Evolutionary conservation across 2,888 invertebrate species (phyloP), one percentile per base, ranked within the genome.

Genomic region (Agrotis segetum): DNA sequence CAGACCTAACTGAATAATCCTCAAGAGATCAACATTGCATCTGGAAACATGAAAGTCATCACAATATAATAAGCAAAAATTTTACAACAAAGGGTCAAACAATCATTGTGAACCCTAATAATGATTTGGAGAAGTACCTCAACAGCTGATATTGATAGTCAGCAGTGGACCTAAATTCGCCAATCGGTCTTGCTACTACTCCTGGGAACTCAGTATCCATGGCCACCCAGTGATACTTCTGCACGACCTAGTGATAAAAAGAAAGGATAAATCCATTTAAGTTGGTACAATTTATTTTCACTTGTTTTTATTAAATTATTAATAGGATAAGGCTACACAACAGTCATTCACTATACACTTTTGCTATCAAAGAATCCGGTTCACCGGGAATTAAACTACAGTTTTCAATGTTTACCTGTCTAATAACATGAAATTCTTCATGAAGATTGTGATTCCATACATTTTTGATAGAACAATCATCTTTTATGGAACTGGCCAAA

Each of bases 131-230:
- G 40, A 61, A 24, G 75, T 87, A 96, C 90, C 98, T 97, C 82
- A 99, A 96, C 82, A 99, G 97, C 92, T 99, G 99, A 94, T 99
- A 99, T 89, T 99, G 98, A 90, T 99, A 99, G 91, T 99, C 99
- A 24, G 98, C 98, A 68, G 98, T 98, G 71, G 98, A 98, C 87
- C 98, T 97, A 90, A 99, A 99, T 95, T 99, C 99, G 62, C 99
- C 99, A 85, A 99, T 98, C 0, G 99, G 99, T 77, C 99, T 97
- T 17, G 99, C 99, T 46, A 99, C 99, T 29, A 99, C 99, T 59
- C 99, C 99, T 6, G 99, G 99, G 95, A 99, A 99, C 94, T 99
- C 99, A 40, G 99, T 99, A 92, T 99, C 99, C 99, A 98, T 98
- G 52, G 98, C 98, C 63, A 98, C 98, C 96, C 98, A 98, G 85